phyloP scores from a whole-genome alignment of 2,113 vertebrate genomes.

The Neoarius graeffei region DNA sequence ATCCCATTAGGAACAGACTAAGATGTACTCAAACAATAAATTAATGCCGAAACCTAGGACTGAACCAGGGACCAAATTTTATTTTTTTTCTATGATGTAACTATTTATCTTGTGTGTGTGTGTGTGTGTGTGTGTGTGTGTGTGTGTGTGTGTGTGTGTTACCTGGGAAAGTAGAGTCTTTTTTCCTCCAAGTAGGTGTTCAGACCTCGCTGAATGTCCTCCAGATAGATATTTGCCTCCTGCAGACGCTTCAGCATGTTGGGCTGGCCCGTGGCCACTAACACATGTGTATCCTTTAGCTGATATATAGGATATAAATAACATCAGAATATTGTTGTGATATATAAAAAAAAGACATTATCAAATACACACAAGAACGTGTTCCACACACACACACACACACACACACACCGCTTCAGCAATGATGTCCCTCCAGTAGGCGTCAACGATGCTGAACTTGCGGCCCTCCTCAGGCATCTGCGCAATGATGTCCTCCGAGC shows the following conservation, averaged over 20 bases:
- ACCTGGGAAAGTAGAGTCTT: slow-evolving; percentile 84
- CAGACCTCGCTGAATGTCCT: slow-evolving; percentile 83
- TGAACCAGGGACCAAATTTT: too few relatives aligned
- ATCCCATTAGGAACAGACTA: too few relatives aligned
- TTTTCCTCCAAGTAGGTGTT: slow-evolving; percentile 89
- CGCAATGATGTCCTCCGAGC: slow-evolving; percentile 87
- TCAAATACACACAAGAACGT: not conserved
- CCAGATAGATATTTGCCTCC: slow-evolving; percentile 82
- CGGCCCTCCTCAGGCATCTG: slow-evolving; percentile 93
- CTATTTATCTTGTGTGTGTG: too few relatives aligned
- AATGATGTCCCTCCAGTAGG: slow-evolving; percentile 84
- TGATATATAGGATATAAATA: slow-evolving; percentile 43
- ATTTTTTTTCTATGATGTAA: too few relatives aligned
- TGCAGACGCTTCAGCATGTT: slow-evolving; percentile 82
- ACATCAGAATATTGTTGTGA: not conserved
- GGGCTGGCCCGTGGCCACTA: slow-evolving; percentile 70
- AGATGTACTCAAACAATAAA: too few relatives aligned
- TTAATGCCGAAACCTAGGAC: too few relatives aligned
- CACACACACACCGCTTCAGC: slow-evolving; percentile 74
- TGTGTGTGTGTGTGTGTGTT: slow-evolving; percentile 43
- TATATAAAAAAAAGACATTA: not conserved
- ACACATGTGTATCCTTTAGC: slow-evolving; percentile 70
- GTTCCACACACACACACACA: not conserved
- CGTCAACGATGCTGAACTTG: slow-evolving; percentile 85
- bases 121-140: slow-evolving; percentile 2